phyloP scores from a whole-genome alignment of 2,888 invertebrate genomes.

The Melinopterus prodromus region DNA sequence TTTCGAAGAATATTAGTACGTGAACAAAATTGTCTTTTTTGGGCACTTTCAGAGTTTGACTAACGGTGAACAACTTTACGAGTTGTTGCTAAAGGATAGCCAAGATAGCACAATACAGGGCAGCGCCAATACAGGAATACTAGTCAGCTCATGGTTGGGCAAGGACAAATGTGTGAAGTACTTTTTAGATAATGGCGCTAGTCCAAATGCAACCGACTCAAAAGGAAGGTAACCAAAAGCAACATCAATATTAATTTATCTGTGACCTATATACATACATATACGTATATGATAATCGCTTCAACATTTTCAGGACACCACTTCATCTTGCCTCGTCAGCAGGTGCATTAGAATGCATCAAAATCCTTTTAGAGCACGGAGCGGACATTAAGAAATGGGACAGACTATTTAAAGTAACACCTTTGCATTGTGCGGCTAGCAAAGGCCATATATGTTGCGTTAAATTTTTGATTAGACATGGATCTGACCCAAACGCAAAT shows the following conservation, averaged over 20 bases:
- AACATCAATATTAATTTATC: not conserved
- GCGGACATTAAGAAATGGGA: slow-evolving; percentile 78
- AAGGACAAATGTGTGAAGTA: slow-evolving; percentile 64
- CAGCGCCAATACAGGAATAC: slow-evolving; percentile 45
- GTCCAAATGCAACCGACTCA: slow-evolving; percentile 71
- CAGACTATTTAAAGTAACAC: slow-evolving; percentile 72
- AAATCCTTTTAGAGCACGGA: slow-evolving; percentile 72
- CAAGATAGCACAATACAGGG: not conserved
- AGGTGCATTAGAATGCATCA: slow-evolving; percentile 76
- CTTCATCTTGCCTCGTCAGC: slow-evolving; percentile 83
- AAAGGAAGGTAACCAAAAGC: slow-evolving; percentile 68
- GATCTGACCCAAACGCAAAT: slow-evolving; percentile 84
- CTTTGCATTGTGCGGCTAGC: slow-evolving; percentile 80
- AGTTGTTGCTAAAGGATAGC: slow-evolving; percentile 28
- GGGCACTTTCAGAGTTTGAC: slow-evolving; percentile 59
- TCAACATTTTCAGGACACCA: slow-evolving; percentile 63
- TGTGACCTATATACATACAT: not conserved
- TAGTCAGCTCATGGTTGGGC: slow-evolving; percentile 71
- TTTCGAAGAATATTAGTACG: not conserved
- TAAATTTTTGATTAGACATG: slow-evolving; percentile 71
- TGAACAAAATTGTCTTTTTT: not conserved
- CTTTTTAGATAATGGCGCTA: slow-evolving; percentile 66
- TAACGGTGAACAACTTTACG: slow-evolving; percentile 61
- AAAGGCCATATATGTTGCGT: slow-evolving; percentile 69
- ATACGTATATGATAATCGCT: not conserved